A percentile compares a stretch with the other conserved stretches of the same genome.
These are phyloP conservation scores for Sitobion miscanthi DNA, from an alignment of 1,140 invertebrate species.

Conservation along the genomic window DNA sequence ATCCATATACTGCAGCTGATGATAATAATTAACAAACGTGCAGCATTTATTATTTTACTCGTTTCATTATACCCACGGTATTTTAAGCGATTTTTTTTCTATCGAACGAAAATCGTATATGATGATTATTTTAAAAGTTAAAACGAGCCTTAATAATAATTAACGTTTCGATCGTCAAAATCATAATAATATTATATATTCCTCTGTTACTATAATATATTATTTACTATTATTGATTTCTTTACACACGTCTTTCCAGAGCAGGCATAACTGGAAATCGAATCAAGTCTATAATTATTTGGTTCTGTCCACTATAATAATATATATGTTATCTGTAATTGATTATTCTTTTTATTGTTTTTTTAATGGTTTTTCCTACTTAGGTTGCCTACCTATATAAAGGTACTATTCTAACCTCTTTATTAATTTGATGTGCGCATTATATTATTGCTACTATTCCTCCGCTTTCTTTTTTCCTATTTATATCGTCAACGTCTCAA, in stretches of 20 bases:
- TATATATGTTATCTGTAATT: background rate
- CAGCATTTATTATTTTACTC: background rate
- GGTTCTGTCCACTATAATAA: background rate
- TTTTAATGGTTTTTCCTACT: background rate
- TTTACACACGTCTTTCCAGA: background rate
- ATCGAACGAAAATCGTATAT: background rate
- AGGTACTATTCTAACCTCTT: background rate
- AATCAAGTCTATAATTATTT: background rate
- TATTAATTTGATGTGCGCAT: background rate
- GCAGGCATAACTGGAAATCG: background rate
- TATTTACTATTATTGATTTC: background rate
- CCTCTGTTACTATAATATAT: background rate
- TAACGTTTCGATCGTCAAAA: background rate
- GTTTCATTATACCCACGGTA: background rate
- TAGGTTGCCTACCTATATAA: background rate
- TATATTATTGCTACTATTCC: background rate
- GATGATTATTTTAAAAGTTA: background rate
- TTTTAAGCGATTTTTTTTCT: background rate
- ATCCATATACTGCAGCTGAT: background rate
- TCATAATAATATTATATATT: background rate
- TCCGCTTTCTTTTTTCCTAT: background rate
- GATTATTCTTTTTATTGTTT: conserved; percentile 2
- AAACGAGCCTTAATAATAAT: background rate
- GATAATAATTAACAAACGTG: conserved; percentile 15
- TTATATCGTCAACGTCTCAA: background rate